phyloP scores from a whole-genome alignment of 2,113 vertebrate genomes.

The Clupea harengus region DNA sequence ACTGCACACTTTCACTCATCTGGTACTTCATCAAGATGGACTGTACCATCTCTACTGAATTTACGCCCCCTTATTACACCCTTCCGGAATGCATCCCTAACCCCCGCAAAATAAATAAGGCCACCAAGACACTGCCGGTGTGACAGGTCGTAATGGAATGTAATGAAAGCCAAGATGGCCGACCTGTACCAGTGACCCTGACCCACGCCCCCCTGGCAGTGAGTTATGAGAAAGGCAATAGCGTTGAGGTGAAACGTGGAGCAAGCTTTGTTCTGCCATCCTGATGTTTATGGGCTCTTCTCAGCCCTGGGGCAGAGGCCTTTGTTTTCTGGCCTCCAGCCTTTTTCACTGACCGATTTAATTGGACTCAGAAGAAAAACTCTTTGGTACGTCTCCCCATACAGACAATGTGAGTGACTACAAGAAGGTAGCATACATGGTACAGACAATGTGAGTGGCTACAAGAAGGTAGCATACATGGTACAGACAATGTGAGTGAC shows the following conservation, averaged over 20 bases:
- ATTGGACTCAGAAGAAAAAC: neutral
- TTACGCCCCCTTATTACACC: neutral
- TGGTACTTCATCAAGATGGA: neutral
- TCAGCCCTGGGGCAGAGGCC: neutral
- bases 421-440: neutral
- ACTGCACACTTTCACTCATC: neutral
- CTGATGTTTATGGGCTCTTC: neutral
- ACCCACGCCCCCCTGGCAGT: neutral
- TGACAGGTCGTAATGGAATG: slow-evolving; percentile 21
- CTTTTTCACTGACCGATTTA: neutral
- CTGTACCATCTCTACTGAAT: neutral
- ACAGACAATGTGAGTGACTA: neutral
- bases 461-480: neutral
- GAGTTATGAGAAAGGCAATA: neutral
- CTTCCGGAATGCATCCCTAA: neutral
- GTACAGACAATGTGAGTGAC: neutral
- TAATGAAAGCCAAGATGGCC: slow-evolving; percentile 25
- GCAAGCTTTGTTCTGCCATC: neutral
- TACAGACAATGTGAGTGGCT: neutral
- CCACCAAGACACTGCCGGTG: neutral
- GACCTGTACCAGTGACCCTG: slow-evolving; percentile 8
- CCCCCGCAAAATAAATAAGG: slow-evolving; percentile 8
- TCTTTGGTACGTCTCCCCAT: neutral
- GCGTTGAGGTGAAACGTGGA: neutral
- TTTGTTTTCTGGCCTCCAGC: neutral